Evolutionary conservation across 2,113 vertebrate genomes (phyloP).

Genomic region (Numida meleagris): DNA sequence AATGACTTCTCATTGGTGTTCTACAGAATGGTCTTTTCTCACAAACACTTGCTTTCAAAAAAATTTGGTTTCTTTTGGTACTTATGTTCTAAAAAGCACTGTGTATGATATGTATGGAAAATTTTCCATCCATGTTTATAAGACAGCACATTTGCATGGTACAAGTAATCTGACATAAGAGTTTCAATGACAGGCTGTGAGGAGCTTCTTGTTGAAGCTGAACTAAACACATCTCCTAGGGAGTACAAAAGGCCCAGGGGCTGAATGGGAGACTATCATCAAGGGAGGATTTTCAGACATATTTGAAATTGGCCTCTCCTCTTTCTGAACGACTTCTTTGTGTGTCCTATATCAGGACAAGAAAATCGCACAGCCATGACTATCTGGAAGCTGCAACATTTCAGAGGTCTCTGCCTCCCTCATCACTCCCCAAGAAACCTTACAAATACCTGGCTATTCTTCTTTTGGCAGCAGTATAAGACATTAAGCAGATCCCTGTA

Average conservation of each 20-base stretch:
- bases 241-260: conserved; percentile 6
- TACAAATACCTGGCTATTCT: conserved; percentile 29
- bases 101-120: conserved; percentile 5
- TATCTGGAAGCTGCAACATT: background rate
- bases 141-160: conserved; percentile 16
- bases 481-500: conserved; percentile 65
- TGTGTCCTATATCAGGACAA: background rate
- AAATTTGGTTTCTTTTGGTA: conserved; percentile 38
- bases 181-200: conserved; percentile 58
- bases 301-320: background rate
- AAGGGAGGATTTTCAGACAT: accelerated
- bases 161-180: background rate
- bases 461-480: conserved; percentile 56
- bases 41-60: conserved; percentile 56
- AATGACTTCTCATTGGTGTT: conserved; percentile 37
- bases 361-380: background rate
- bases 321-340: background rate
- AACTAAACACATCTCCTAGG: conserved; percentile 31
- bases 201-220: conserved; percentile 37
- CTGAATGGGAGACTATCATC: background rate
- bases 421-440: background rate
- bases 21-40: conserved; percentile 54
- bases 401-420: background rate
- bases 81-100: conserved; percentile 42
- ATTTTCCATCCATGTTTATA: background rate